phyloP scores from a whole-genome alignment of 2,113 vertebrate species.

The Malurus alboscapulatus region DNA sequence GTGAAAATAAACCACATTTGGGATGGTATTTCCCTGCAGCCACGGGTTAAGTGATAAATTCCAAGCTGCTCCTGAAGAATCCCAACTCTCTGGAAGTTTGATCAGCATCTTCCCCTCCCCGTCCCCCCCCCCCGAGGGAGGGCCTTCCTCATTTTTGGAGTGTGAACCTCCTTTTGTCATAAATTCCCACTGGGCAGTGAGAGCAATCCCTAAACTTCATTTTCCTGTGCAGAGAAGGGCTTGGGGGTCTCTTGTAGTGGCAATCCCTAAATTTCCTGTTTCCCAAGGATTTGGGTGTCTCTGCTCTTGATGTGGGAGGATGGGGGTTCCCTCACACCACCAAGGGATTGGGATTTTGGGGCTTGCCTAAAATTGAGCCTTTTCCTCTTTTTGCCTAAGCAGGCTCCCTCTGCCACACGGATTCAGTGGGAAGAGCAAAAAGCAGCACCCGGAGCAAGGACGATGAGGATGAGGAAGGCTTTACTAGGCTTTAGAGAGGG shows the following conservation, averaged over 20 bases:
- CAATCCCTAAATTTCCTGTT: fast-evolving
- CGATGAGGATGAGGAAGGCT: background rate
- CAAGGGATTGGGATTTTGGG: background rate
- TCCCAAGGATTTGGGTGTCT: background rate
- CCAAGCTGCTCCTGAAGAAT: fast-evolving
- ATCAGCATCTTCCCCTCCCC: fast-evolving
- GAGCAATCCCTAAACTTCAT: background rate
- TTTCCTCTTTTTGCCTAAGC: background rate
- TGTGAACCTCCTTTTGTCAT: background rate
- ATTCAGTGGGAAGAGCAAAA: fast-evolving
- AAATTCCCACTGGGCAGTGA: background rate
- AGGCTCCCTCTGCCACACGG: fast-evolving
- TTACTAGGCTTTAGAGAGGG: constrained; percentile 1
- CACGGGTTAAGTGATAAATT: background rate
- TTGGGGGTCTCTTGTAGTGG: background rate
- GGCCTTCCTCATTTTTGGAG: background rate
- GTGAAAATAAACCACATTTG: background rate
- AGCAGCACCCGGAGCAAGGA: background rate
- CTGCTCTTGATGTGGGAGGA: background rate
- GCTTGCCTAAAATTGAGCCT: background rate
- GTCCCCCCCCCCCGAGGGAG: no score
- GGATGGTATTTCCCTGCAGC: background rate
- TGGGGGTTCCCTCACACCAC: fast-evolving
- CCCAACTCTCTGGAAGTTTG: background rate
- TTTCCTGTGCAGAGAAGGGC: background rate